Base-by-base conservation (phyloP, 2,113 vertebrate species). In the Gallinago paraguaiae region DNA sequence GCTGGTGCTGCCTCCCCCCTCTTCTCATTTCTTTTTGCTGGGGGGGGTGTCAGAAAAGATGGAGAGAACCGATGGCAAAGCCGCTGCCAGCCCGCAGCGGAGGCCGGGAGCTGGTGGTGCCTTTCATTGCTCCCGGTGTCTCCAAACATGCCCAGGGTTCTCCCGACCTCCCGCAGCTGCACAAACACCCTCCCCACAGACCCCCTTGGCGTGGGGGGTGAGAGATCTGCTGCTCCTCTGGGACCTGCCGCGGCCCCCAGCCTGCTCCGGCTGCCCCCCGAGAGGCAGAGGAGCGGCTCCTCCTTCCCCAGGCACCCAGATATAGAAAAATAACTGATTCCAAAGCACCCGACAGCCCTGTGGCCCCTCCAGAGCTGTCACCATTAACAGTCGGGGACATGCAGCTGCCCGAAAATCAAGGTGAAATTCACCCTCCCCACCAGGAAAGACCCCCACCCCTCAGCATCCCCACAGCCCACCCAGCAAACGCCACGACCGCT, bases 371-470 rank as follows among this genome's bases (percentile, higher is more conserved):
- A 2, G 14, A 51, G 48, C 54, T 7, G 9, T 2, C 12, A 16
- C 9, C 31, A 12, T 10, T 24, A 18, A 28, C 63, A n/a, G 37
- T 4, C 20, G 3, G 30, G 30, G 35, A 27, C 37, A 17, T 0
- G 18, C 39, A 5, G 43, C 51, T 45, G n/a, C 31, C 18, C 11
- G 7, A 13, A 19, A 27, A 25, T 20, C 78, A 22, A 71, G 59
- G 60, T 41, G 79, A 27, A 72, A 65, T 3, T 9, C 72, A n/a
- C 10, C 16, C 41, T 28, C 16, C 41, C 33, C 33, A 4, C 13
- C 12, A 24, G 68, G 80, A 48, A 39, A 31, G 63, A 48, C 63
- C 37, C 33, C 8, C 1, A 45, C 17, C 7, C 61, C 56, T 39
- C 6, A 7, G 50, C 43, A 30, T 12, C 4, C 3, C 54, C 41